Conservation (phyloP, 1,140 invertebrate species). For the Pseudoatta argentina region DNA sequence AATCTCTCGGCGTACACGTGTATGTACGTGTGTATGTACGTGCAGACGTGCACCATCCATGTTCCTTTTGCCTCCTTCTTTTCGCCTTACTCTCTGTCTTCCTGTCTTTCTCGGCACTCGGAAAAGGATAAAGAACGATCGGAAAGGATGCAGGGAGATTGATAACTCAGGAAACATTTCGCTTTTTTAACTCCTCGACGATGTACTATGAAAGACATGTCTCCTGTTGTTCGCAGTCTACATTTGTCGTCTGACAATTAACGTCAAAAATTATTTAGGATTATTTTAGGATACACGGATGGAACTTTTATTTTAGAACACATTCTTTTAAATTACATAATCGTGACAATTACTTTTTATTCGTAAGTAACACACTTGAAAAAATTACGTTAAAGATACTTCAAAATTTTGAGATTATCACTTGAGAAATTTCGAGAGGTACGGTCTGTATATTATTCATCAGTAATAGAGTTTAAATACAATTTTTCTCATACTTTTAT, state of each 20-base stretch:
- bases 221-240: constrained; percentile 9
- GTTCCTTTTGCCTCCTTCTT: constrained; percentile 8
- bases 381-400: background rate
- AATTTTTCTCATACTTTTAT: background rate
- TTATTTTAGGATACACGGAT: background rate
- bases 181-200: constrained; percentile 11
- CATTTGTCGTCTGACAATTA: background rate
- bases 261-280: background rate
- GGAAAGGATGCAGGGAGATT: constrained; percentile 40
- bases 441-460: background rate
- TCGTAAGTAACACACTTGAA: background rate
- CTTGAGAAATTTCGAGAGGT: background rate
- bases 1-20: constrained; percentile 66
- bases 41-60: constrained; percentile 27
- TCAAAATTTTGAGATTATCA: background rate
- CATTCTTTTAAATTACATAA: background rate
- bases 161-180: constrained; percentile 43
- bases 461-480: background rate
- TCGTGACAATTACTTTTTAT: background rate
- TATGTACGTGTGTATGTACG: background rate
- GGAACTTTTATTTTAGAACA: background rate
- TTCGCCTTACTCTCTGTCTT: background rate
- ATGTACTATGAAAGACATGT: background rate
- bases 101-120: constrained; percentile 40
- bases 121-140: constrained; percentile 60